Conservation (phyloP, 1,140 invertebrate species). For the Micrasema minimum region DNA sequence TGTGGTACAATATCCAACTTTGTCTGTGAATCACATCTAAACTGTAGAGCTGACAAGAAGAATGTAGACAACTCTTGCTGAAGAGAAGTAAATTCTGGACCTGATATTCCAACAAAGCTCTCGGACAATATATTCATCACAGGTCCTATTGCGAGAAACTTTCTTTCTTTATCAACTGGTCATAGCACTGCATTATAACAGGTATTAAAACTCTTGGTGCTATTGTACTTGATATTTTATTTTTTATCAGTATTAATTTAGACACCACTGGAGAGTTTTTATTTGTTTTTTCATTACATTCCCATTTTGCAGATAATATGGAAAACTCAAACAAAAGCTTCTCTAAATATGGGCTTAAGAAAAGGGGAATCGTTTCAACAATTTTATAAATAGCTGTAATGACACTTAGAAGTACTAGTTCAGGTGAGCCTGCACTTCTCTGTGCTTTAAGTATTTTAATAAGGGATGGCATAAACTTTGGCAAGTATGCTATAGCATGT, state of each 20-base stretch:
- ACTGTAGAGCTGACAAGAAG: conserved; percentile 81
- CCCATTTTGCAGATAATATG: conserved; percentile 68
- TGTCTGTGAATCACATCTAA: conserved; percentile 65
- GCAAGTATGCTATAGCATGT: conserved; percentile 76
- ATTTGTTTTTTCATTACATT: conserved; percentile 59
- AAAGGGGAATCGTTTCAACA: conserved; percentile 81
- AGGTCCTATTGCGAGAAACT: conserved; percentile 72
- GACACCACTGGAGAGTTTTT: conserved; percentile 68
- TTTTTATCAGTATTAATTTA: conserved; percentile 71
- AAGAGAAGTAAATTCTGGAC: conserved; percentile 71
- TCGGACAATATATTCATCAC: conserved; percentile 81
- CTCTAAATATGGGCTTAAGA: conserved; percentile 85
- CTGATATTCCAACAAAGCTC: conserved; percentile 71
- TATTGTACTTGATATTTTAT: conserved; percentile 76
- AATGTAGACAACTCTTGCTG: conserved; percentile 77
- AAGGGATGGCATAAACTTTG: conserved; percentile 83
- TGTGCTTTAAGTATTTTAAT: conserved; percentile 70
- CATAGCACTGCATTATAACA: conserved; percentile 74
- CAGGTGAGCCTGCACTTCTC: conserved; percentile 63
- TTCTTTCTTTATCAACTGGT: conserved; percentile 69
- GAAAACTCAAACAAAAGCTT: conserved; percentile 77
- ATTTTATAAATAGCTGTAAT: conserved; percentile 83
- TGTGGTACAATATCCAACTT: conserved; percentile 58
- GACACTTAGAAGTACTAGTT: conserved; percentile 67
- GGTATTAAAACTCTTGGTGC: conserved; percentile 82